Evolutionary conservation across 2,113 vertebrate species (phyloP).

Genomic region (Hydrolagus affinis): DNA sequence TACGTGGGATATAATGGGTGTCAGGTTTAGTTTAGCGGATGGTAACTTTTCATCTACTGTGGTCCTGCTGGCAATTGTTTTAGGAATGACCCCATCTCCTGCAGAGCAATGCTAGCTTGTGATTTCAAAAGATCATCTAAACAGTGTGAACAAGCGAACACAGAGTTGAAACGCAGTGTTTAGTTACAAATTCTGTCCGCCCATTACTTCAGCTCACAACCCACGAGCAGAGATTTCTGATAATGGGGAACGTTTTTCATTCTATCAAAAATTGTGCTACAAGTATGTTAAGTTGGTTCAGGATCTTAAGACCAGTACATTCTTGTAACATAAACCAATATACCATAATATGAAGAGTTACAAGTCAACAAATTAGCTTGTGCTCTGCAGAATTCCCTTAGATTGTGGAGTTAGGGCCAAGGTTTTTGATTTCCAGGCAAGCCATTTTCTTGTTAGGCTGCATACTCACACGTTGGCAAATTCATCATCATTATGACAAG

Average conservation of each 20-base stretch:
- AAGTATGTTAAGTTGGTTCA: constrained; percentile 26
- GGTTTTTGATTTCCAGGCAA: constrained; percentile 17
- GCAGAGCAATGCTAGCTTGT: background rate
- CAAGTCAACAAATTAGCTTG: background rate
- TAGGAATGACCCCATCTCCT: constrained; percentile 19
- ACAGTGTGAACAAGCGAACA: constrained; percentile 27
- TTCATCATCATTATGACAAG: constrained; percentile 31
- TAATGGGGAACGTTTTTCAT: constrained; percentile 26
- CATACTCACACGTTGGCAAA: background rate
- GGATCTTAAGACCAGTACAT: constrained; percentile 16
- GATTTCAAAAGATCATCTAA: constrained; percentile 28
- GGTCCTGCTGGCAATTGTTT: background rate
- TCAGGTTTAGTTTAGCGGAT: background rate
- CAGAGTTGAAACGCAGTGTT: constrained; percentile 20
- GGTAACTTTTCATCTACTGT: background rate
- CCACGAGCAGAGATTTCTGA: constrained; percentile 9
- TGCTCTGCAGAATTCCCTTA: background rate
- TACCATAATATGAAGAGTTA: constrained; percentile 7
- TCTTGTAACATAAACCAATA: constrained; percentile 26
- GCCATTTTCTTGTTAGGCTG: background rate
- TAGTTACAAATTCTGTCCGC: constrained; percentile 33
- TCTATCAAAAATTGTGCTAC: constrained; percentile 25
- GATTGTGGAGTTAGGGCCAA: background rate
- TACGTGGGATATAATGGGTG: background rate
- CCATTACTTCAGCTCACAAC: constrained; percentile 18